Conservation (phyloP, 2,888 invertebrate species). For the Ormyrus pomaceus region DNA sequence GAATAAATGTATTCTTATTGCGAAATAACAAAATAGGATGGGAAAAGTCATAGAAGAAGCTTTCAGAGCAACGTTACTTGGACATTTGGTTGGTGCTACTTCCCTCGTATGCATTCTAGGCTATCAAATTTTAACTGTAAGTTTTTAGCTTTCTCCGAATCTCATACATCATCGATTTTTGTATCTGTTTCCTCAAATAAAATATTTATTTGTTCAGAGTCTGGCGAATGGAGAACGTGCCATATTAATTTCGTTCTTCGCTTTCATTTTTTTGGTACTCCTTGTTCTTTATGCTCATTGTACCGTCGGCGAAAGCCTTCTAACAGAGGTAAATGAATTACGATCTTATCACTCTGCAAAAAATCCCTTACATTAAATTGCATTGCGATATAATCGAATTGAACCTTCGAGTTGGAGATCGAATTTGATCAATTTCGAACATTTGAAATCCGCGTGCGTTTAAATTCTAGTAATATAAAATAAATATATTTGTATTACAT, state of each 20-base stretch:
- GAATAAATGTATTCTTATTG: no score
- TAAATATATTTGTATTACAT: no score
- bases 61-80: slow-evolving; percentile 61
- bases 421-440: no score
- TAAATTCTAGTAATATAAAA: no score
- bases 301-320: slow-evolving; percentile 64
- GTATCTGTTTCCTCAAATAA: no score
- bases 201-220: slow-evolving; percentile 34
- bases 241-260: slow-evolving; percentile 62
- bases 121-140: slow-evolving; percentile 64
- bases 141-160: slow-evolving; percentile 3
- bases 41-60: slow-evolving; percentile 59
- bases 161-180: no score
- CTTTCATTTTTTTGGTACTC: slow-evolving; percentile 65
- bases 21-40: slow-evolving; percentile 57
- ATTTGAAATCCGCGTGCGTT: no score
- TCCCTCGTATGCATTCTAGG: slow-evolving; percentile 63
- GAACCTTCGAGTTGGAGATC: no score
- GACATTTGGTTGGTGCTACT: slow-evolving; percentile 62
- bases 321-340: slow-evolving; percentile 60
- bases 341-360: no score
- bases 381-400: no score
- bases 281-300: slow-evolving; percentile 66
- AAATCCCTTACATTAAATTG: no score
- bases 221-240: slow-evolving; percentile 61